phyloP scores from a whole-genome alignment of 2,888 invertebrate species.

The Drosophila heteroneura region DNA sequence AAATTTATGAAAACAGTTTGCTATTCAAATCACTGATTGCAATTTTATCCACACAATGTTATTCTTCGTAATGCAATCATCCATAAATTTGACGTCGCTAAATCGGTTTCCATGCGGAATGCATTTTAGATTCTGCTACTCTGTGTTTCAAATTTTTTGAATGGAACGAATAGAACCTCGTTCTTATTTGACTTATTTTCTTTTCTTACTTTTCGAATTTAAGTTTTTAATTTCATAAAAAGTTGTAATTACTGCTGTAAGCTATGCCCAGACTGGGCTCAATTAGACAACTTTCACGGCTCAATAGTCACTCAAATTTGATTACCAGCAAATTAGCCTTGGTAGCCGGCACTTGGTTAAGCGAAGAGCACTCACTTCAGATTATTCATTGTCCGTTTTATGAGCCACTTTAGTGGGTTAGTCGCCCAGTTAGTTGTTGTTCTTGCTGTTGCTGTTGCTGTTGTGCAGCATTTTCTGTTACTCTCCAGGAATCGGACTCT shows the following conservation, averaged over 20 bases:
- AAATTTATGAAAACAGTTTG: constrained; percentile 43
- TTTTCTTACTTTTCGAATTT: not conserved
- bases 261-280: not conserved
- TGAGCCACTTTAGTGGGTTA: constrained; percentile 34
- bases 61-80: not conserved
- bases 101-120: not conserved
- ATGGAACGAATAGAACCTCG: not conserved
- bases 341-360: constrained; percentile 45
- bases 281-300: constrained; percentile 53
- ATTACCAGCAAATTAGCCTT: constrained; percentile 63
- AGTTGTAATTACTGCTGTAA: not conserved
- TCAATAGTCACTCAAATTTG: constrained; percentile 64
- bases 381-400: constrained; percentile 40
- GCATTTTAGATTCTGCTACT: not conserved
- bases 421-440: constrained; percentile 32
- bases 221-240: not conserved
- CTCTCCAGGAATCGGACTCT: constrained; percentile 26
- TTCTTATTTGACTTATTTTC: not conserved
- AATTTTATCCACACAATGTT: not conserved
- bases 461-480: constrained; percentile 31
- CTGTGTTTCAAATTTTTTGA: not conserved
- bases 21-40: not conserved
- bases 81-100: not conserved
- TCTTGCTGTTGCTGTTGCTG: constrained; percentile 1
- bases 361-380: constrained; percentile 14